Evolutionary conservation across 1,140 invertebrate genomes (phyloP), one percentile per base, ranked within the genome.

Genomic region (Heliothis subflexa): DNA sequence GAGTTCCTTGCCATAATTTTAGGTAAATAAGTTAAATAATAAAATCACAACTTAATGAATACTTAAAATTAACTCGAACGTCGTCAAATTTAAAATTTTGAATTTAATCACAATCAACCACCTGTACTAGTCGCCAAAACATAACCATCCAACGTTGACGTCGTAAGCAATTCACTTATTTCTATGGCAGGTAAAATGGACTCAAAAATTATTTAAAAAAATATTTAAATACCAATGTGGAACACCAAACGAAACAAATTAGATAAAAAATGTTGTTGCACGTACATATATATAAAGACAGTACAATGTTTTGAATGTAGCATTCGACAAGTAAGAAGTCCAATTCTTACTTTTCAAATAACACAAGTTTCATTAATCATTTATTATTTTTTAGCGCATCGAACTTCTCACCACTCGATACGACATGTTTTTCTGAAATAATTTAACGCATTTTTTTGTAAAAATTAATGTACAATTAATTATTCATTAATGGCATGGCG

Each of bases 11-110:
- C 87, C 91, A 92, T 94, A 93, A 94, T 94, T 94, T 94, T 88
- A 91, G 87, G 83, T 94, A 92, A 92, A 94, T 94, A 94, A 91
- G 88, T 92, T 93, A 91, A 93, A 91, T 89, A 94, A 92, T 93
- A 92, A 91, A 90, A 91, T 92, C 90, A 92, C 90, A 91, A 92
- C 92, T 93, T 92, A 92, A 90, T 86, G 91, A 92, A 93, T 90
- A 90, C 92, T 93, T 93, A 93, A 90, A 93, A 91, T 93, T 93
- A 93, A 91, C 84, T 86, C 85, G 78, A 88, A 89, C 88, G 88
- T 84, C 87, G 83, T 84, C 72, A 84, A 88, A 80, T 86, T 91
- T 86, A n/a, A 81, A 88, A 89, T 88, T 90, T 91, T 57, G 74
- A 82, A 88, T 78, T 85, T 81, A 33, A 64, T 40, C 33, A 28